phyloP scores from a whole-genome alignment of 1,140 invertebrate genomes.

The Panulirus ornatus region DNA sequence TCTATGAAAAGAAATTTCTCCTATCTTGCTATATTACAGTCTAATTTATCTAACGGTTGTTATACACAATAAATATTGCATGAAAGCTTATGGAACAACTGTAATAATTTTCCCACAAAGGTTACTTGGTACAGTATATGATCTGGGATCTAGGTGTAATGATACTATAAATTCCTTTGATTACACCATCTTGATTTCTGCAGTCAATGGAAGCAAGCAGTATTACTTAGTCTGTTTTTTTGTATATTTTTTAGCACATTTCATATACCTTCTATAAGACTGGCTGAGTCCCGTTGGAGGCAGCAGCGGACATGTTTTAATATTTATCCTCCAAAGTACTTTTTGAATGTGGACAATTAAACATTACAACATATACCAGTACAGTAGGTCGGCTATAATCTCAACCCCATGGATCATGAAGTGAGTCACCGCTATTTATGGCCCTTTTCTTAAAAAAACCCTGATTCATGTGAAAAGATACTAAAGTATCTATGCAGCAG shows the following conservation, averaged over 20 bases:
- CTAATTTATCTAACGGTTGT: no score
- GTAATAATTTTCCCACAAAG: not conserved
- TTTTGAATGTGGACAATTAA: not conserved
- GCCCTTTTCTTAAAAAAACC: not conserved
- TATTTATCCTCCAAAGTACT: not conserved
- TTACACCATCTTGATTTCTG: conserved; percentile 31
- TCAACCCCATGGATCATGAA: not conserved
- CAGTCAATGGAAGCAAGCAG: conserved; percentile 54
- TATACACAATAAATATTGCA: no score
- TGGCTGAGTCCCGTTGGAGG: conserved; percentile 1
- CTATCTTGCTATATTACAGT: not conserved
- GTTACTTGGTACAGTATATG: not conserved
- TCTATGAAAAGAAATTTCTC: not conserved
- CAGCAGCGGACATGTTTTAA: conserved; percentile 24
- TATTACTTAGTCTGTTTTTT: conserved; percentile 15
- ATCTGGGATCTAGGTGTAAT: not conserved
- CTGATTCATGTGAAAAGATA: not conserved
- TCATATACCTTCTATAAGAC: not conserved
- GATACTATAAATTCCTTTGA: not conserved
- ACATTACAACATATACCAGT: not conserved
- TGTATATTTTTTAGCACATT: not conserved
- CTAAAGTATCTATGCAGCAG: not conserved
- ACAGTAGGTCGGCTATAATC: not conserved
- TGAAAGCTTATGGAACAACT: not conserved
- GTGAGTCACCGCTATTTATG: not conserved